Base-by-base conservation (phyloP, 2,888 invertebrate species). In the Aricia artaxerxes region DNA sequence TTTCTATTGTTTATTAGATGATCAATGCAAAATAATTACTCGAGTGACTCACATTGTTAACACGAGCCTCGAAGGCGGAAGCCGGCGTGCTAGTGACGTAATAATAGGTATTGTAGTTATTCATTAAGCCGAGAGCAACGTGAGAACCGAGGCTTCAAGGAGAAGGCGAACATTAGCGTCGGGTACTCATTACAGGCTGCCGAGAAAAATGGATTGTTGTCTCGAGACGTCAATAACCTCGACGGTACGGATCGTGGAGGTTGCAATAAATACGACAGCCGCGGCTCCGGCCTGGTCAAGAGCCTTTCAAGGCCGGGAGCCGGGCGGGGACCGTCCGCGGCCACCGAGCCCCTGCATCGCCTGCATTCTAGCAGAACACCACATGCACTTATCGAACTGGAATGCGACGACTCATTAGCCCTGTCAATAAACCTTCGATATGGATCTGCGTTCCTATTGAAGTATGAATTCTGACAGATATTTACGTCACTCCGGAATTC, bases 301-400 rank as follows among this genome's bases (percentile, higher is more conserved):
- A 93, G 93, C 94, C 94, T 94, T 94, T 94, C 94, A 94, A 94
- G 94, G 94, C 91, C 92, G 90, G 91, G 93, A 91, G 90, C 92
- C 89, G 92, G 90, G 92, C 90, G 93, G 93, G 93, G 93, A 89
- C 90, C 87, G 91, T 90, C 89, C 90, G 92, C 90, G 92, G 93
- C 90, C 92, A 89, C 87, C 87, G 87, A 88, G 84, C 82, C 87
- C 87, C 88, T 88, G 92, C 86, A 88, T 88, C 87, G 87, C 87
- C 87, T 90, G 89, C 91, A 91, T 91, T 90, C 90, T 88, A 87
- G 84, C 87, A 88, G 85, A 87, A 85, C 86, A 78, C 57, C 79
- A 78, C 69, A 78, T 57, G 57, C 75, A 78, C 78, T 16, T 80
- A 7, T 76, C 44, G 75, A 73, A 49, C 73, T 78, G 72, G 57